These are phyloP conservation scores for Argyresthia albistria DNA, from an alignment of 2,888 invertebrate species.

Conservation along the genomic window DNA sequence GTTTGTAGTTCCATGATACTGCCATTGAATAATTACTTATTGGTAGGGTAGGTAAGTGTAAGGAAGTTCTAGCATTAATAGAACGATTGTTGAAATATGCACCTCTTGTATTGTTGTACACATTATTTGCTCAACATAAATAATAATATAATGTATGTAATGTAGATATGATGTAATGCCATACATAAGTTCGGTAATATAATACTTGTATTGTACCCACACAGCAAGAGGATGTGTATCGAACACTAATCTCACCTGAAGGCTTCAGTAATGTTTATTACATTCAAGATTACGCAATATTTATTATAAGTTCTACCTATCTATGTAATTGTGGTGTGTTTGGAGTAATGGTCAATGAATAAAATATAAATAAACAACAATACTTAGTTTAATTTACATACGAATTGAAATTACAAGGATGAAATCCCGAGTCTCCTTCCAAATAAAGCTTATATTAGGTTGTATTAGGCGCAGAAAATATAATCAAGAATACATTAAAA, in stretches of 20 bases:
- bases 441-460: too few species aligned
- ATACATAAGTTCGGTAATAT: too few species aligned
- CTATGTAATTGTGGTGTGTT: conserved; percentile 4
- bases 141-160: conserved; percentile 6
- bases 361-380: conserved; percentile 1
- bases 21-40: conserved; percentile 30
- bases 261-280: not conserved
- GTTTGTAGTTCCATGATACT: conserved; percentile 17
- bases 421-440: too few species aligned
- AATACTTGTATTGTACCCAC: too few species aligned
- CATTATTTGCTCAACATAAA: conserved; percentile 47
- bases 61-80: conserved; percentile 17
- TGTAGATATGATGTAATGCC: not conserved
- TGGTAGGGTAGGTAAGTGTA: not conserved
- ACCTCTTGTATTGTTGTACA: conserved; percentile 19
- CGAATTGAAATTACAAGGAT: not conserved
- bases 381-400: not conserved
- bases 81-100: conserved; percentile 11
- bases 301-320: not conserved
- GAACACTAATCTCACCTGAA: too few species aligned
- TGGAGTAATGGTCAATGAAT: conserved; percentile 3
- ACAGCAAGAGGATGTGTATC: too few species aligned
- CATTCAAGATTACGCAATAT: not conserved
- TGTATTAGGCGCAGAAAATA: too few species aligned
- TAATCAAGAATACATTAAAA: too few species aligned